These are phyloP conservation scores for Temnothorax curvispinosus DNA, from an alignment of 1,140 invertebrate species.

Conservation along the genomic window DNA sequence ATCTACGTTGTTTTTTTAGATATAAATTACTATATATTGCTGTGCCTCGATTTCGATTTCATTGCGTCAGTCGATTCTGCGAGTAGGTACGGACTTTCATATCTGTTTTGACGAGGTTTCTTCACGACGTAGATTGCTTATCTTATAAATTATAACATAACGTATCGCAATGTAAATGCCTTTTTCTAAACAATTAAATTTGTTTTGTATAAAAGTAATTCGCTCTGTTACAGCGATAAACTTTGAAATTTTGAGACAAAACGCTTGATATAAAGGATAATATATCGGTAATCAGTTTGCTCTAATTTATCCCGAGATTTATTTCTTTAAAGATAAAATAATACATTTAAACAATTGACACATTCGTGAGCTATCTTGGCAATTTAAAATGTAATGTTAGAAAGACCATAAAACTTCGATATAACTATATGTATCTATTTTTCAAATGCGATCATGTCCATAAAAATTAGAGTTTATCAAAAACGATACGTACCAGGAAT, in stretches of 20 bases:
- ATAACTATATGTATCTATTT: background rate
- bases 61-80: constrained; percentile 18
- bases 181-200: constrained; percentile 18
- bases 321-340: background rate
- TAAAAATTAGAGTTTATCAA: background rate
- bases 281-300: background rate
- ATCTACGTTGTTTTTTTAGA: background rate
- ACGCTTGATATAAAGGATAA: background rate
- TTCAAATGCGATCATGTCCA: background rate
- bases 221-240: background rate
- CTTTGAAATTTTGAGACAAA: background rate
- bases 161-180: constrained; percentile 25
- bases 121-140: constrained; percentile 52
- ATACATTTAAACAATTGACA: background rate
- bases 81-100: constrained; percentile 82
- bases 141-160: constrained; percentile 63
- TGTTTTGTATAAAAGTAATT: constrained; percentile 23
- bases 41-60: constrained; percentile 8
- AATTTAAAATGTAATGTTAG: background rate
- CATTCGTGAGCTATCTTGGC: background rate
- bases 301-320: background rate
- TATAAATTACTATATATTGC: constrained; percentile 31
- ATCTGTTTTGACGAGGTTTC: constrained; percentile 82
- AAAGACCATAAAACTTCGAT: background rate
- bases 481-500: background rate